Evolutionary conservation across 1,140 invertebrate species (phyloP), one percentile per base, ranked within the genome.

Genomic region (Drosophila nikananu): DNA sequence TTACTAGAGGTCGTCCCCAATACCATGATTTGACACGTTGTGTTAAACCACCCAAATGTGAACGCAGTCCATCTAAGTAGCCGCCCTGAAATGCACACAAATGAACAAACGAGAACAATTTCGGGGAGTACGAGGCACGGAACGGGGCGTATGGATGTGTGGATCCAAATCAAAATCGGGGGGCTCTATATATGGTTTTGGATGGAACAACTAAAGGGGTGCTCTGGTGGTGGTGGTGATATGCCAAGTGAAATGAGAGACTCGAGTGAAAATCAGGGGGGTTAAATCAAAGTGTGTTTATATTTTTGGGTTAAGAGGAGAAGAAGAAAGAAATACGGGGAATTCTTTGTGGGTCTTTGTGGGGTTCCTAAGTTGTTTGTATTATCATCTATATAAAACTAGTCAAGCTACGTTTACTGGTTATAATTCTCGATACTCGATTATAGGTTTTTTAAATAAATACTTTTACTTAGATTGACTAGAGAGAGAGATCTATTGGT

Each of bases 21-120:
- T 97, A 97, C 97, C 97, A 97, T 95, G 96, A 97, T 95, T 97
- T 97, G 94, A 97, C 96, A 96, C 97, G 97, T 95, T 97, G 96
- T 94, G 97, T 97, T 95, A 97, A 96, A 95, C 97, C 97, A 95
- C 96, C 97, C 94, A 97, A 96, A 94, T 97, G 97, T 94, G 96
- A 96, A 94, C 96, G 96, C 95, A 97, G 96, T 94, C 96, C 96
- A 95, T 96, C 97, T 95, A 97, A 96, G 96, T 97, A 97, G 95
- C 97, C 96, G 95, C 96, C 96, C 96, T 96, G 96, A 93, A 95
- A 93, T 92, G 84, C 72, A 92, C 92, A 92, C 78, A 86, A 87
- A 91, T 86, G 83, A 83, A 84, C 81, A 90, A 91, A 89, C 91
- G 76, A 92, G 80, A 91, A 90, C 79, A 90, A 91, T 87, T 87